Evolutionary conservation across 2,113 vertebrate species (phyloP).

Genomic region (Plecotus auritus): DNA sequence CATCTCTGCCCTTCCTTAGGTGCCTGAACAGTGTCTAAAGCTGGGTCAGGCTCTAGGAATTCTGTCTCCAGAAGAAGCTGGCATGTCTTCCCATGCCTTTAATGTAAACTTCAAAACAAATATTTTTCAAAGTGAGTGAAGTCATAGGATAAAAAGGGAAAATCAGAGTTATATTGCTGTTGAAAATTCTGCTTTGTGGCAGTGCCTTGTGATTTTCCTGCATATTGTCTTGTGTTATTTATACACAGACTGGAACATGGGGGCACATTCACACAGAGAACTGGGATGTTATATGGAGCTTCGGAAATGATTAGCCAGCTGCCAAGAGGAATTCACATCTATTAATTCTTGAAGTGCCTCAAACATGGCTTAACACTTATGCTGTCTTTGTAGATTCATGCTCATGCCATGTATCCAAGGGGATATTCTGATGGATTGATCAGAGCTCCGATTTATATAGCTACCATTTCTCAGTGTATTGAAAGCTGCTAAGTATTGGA

Average conservation of each 20-base stretch:
- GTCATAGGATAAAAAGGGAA: neutral
- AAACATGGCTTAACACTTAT: neutral
- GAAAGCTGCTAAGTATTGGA: neutral
- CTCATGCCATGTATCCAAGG: neutral
- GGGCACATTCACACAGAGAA: neutral
- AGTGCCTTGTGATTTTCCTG: neutral
- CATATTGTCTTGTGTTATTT: neutral
- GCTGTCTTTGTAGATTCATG: neutral
- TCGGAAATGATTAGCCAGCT: neutral
- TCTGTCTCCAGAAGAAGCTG: neutral
- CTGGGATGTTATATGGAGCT: no score
- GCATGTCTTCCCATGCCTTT: neutral
- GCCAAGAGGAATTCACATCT: neutral
- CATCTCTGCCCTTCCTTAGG: neutral
- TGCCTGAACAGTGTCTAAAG: neutral
- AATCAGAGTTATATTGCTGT: neutral
- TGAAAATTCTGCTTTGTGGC: neutral
- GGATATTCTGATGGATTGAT: fast-evolving
- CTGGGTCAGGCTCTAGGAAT: neutral
- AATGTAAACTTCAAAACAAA: neutral
- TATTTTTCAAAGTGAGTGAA: neutral
- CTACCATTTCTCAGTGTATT: neutral
- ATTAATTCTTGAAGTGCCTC: neutral
- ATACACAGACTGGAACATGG: neutral
- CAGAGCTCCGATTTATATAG: neutral